Base-by-base conservation (phyloP, 2,797 vertebrate genomes). In the Eremophila alpestris region DNA sequence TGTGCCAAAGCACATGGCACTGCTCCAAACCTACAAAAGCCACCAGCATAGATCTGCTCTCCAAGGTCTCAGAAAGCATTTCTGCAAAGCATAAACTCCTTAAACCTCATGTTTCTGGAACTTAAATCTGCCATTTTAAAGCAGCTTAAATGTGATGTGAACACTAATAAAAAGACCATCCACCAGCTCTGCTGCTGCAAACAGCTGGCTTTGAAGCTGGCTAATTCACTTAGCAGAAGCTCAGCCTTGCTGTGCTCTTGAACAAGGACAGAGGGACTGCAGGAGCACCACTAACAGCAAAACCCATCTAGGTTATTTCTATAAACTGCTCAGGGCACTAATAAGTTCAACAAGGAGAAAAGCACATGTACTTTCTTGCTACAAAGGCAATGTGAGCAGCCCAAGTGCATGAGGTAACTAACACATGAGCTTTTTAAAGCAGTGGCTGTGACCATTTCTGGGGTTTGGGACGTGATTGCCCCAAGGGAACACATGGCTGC, bases 41-140 rank as follows among this genome's bases (percentile, higher is more conserved):
- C 83, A 91, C 62, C 78, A 51, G 54, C 48, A 38, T 2, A 19
- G 77, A 83, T 81, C 62, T 86, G 45, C 36, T 29, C 62, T 52
- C n/a, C 46, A 16, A 89, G 38, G 76, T 76, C 83, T 55, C 73
- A 34, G 41, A 4, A 59, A 75, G 36, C 6, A 43, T 59, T 93
- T 84, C 90, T 94, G 74, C 55, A 73, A 81, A 82, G 52, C 68
- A 69, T 64, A 93, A 95, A 82, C 69, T 51, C 55, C 80, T 87
- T 87, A 91, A 95, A 73, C 55, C 58, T 81, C 32, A 5, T 49
- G 43, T 91, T 90, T 82, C 94, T 95, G 90, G 76, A 94, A 86
- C 58, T 93, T 88, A 83, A 90, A 87, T 77, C 77, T 92, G 77
- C 38, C 83, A 88, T 94, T 95, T 88, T 87, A 93, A 94, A 94